Evolutionary conservation across 2,797 vertebrate genomes (phyloP).

Genomic region (Propithecus perrieri): DNA sequence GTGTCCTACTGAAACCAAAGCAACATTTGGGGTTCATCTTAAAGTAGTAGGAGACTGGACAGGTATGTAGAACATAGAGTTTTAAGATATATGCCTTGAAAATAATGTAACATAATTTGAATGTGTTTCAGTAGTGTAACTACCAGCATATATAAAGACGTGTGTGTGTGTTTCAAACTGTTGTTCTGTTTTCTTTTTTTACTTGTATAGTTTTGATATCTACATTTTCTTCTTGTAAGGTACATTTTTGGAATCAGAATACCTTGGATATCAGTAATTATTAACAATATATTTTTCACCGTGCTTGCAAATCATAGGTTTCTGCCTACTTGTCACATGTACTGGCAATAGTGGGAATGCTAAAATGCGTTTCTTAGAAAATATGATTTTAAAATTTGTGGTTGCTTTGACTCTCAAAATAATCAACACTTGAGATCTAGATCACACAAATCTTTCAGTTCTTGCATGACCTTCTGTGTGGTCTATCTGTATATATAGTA

Average conservation of each 20-base stretch:
- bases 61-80: slow-evolving; percentile 87
- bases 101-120: neutral
- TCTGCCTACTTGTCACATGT: neutral
- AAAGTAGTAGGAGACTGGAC: slow-evolving; percentile 99
- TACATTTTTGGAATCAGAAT: slow-evolving; percentile 6
- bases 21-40: slow-evolving; percentile 96
- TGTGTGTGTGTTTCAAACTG: neutral
- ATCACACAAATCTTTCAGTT: neutral
- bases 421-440: neutral
- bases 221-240: neutral
- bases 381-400: neutral
- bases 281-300: neutral
- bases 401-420: neutral
- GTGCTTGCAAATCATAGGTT: slow-evolving; percentile 5
- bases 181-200: slow-evolving; percentile 8
- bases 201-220: neutral
- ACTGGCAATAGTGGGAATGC: neutral
- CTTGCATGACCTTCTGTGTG: neutral
- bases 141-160: neutral
- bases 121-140: neutral
- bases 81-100: slow-evolving; percentile 37
- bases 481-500: neutral
- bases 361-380: neutral
- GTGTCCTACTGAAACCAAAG: slow-evolving; percentile 95
- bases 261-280: neutral